A percentile compares a stretch with the other conserved stretches of the same genome.
phyloP scores from a whole-genome alignment of 2,797 vertebrate genomes.

The Dipus sagitta region DNA sequence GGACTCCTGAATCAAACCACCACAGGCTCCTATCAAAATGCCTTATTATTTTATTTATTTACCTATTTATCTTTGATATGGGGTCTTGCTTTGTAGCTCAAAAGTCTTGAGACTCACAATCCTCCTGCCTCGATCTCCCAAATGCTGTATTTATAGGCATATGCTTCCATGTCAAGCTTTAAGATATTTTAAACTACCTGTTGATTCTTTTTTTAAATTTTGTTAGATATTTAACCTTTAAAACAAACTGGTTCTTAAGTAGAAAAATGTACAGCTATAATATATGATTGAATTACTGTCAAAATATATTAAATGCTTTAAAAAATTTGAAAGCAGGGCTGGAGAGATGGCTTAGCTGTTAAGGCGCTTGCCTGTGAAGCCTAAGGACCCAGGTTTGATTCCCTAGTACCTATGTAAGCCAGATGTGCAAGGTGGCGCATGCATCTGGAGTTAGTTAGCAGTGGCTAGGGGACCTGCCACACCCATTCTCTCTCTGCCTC shows the following conservation, averaged over 20 bases:
- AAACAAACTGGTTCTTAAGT: slow-evolving; percentile 21
- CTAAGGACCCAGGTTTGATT: too few species aligned
- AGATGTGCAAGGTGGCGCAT: too few species aligned
- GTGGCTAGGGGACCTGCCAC: too few species aligned
- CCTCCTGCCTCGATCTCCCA: not conserved
- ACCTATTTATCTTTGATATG: not conserved
- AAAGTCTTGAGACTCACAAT: not conserved
- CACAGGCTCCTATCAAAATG: not conserved
- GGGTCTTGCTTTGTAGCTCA: not conserved
- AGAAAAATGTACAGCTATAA: not conserved
- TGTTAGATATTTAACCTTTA: slow-evolving; percentile 42
- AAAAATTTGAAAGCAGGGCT: not conserved
- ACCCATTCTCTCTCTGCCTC: too few species aligned
- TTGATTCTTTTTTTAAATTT: not conserved
- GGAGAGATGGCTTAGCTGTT: too few species aligned
- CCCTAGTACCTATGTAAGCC: too few species aligned
- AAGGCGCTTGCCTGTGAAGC: too few species aligned
- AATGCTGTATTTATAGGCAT: not conserved
- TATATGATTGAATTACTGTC: not conserved
- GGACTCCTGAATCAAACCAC: too few species aligned
- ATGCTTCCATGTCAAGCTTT: not conserved
- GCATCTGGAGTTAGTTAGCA: too few species aligned
- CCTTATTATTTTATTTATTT: not conserved
- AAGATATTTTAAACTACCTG: not conserved
- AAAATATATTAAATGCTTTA: slow-evolving; percentile 12